Percentiles rank a stretch among this genome's conserved stretches.
Conservation (phyloP, 2,797 vertebrate genomes). For the Mallotus villosus region DNA sequence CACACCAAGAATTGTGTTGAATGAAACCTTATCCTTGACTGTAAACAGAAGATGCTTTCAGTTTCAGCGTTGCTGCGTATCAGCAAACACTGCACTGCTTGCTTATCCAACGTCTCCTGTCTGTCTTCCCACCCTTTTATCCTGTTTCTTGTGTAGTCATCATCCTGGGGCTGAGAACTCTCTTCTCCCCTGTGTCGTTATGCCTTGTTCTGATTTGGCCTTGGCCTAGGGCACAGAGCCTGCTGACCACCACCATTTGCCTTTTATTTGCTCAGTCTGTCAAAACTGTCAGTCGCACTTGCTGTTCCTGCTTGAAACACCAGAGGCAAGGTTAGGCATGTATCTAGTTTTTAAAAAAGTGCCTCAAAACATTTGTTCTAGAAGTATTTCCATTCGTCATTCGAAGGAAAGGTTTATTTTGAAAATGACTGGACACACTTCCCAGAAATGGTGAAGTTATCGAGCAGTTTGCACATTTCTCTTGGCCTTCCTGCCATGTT, state of each 20-base stretch:
- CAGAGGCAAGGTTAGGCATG: background rate
- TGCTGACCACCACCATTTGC: slow-evolving; percentile 1
- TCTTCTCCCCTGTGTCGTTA: background rate
- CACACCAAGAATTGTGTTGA: too few relatives aligned
- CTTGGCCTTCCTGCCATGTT: background rate
- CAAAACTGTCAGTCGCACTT: background rate
- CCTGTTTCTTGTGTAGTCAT: background rate
- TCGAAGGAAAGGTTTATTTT: background rate
- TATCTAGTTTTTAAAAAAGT: background rate
- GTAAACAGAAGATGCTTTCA: too few relatives aligned
- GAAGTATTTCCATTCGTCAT: background rate
- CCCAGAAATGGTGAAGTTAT: background rate
- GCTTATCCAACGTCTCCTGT: too few relatives aligned
- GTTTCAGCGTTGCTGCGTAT: too few relatives aligned
- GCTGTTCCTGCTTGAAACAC: background rate
- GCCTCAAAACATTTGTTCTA: background rate
- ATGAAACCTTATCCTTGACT: too few relatives aligned
- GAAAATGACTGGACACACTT: background rate
- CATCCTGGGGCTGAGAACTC: background rate
- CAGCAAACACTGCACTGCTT: too few relatives aligned
- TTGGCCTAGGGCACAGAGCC: background rate
- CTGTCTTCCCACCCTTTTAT: background rate
- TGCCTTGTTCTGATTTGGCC: background rate
- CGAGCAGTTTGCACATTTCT: background rate
- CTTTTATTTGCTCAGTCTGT: background rate